Percentiles rank a stretch among this genome's conserved stretches.
phyloP scores from a whole-genome alignment of 2,888 invertebrate species.

The Lycaena phlaeas region DNA sequence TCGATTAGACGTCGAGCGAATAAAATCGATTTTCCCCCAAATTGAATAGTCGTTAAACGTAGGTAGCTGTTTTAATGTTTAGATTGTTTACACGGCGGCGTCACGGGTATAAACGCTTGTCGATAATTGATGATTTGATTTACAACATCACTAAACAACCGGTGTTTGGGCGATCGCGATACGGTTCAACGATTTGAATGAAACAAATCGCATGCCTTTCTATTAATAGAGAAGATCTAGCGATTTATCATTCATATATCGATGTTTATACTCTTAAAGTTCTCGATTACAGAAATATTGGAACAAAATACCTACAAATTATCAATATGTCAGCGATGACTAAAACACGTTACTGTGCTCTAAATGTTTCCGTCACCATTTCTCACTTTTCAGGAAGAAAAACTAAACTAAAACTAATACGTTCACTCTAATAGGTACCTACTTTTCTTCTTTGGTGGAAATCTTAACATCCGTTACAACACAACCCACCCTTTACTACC shows the following conservation, averaged over 20 bases:
- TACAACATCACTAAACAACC: slow-evolving; percentile 70
- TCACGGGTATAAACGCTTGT: slow-evolving; percentile 69
- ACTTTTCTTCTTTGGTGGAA: too few relatives aligned
- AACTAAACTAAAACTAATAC: too few relatives aligned
- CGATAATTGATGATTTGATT: slow-evolving; percentile 74
- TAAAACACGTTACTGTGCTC: too few relatives aligned
- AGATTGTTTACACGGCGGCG: slow-evolving; percentile 70
- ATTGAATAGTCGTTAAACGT: slow-evolving; percentile 65
- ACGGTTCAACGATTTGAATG: slow-evolving; percentile 54
- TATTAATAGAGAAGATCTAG: slow-evolving; percentile 9
- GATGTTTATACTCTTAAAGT: too few relatives aligned
- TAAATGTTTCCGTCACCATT: too few relatives aligned
- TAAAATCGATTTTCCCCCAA: slow-evolving; percentile 73
- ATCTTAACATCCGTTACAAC: too few relatives aligned
- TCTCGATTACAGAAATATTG: too few relatives aligned
- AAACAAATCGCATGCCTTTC: slow-evolving; percentile 29
- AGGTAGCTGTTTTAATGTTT: slow-evolving; percentile 66
- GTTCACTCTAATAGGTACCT: too few relatives aligned
- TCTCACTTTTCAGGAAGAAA: too few relatives aligned
- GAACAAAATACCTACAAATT: too few relatives aligned
- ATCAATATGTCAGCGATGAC: too few relatives aligned
- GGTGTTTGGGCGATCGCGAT: slow-evolving; percentile 61
- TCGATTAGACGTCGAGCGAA: slow-evolving; percentile 65
- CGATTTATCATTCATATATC: neutral
- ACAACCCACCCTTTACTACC: too few relatives aligned